These are phyloP conservation scores for Phaethornis superciliosus DNA, from an alignment of 2,113 vertebrate species.

Conservation along the genomic window DNA sequence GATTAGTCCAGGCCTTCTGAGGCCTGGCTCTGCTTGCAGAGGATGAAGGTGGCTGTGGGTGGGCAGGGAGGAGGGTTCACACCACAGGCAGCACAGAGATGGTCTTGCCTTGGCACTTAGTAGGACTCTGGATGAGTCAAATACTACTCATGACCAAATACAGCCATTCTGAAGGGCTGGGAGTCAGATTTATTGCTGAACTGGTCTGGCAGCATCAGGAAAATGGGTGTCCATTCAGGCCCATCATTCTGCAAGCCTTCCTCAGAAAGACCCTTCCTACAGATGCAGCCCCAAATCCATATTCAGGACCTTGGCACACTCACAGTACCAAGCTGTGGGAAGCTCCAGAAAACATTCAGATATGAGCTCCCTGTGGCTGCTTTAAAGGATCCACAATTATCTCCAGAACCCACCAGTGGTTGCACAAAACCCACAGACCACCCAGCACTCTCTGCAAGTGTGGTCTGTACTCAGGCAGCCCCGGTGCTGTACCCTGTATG, in stretches of 20 bases:
- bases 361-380: neutral
- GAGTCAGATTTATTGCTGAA: neutral
- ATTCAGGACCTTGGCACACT: neutral
- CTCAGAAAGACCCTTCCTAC: neutral
- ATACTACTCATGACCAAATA: neutral
- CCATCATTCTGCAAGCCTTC: neutral
- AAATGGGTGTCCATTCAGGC: neutral
- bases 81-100: neutral
- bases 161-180: neutral
- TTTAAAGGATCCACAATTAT: neutral
- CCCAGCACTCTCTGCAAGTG: neutral
- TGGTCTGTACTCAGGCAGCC: neutral
- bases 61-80: neutral
- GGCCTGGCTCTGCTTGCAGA: neutral
- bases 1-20: neutral
- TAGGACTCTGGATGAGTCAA: neutral
- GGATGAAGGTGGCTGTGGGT: rapidly evolving
- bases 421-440: constrained; percentile 36
- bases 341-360: neutral
- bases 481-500: neutral
- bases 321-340: neutral
- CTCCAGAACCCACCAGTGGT: neutral
- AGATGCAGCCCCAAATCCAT: neutral
- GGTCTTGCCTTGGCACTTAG: neutral
- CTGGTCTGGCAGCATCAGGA: neutral